phyloP scores from a whole-genome alignment of 1,140 invertebrate species.

The Odontomachus brunneus region DNA sequence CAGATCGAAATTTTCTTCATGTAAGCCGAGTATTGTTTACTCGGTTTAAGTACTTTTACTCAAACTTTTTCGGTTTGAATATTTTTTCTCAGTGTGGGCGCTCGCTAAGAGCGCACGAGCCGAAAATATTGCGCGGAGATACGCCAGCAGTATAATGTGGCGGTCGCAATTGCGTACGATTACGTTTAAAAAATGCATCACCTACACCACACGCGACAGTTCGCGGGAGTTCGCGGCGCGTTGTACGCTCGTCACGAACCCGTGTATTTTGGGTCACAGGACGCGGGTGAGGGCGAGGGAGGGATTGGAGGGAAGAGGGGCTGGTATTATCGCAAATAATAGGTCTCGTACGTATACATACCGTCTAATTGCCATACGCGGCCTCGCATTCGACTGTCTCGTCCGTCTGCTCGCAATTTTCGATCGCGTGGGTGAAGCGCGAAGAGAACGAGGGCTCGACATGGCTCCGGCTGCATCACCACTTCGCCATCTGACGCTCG shows the following conservation, averaged over 20 bases:
- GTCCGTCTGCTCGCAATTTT: constrained; percentile 24
- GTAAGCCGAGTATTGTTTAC: too few relatives aligned
- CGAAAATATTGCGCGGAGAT: too few relatives aligned
- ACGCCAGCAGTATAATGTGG: too few relatives aligned
- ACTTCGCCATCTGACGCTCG: too few relatives aligned
- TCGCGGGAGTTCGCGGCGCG: not conserved
- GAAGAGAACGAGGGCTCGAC: too few relatives aligned
- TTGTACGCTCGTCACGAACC: constrained; percentile 20
- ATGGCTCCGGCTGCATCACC: too few relatives aligned
- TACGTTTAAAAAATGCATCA: constrained; percentile 5
- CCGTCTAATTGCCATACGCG: constrained; percentile 40
- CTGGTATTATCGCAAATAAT: constrained; percentile 51
- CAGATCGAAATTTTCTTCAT: too few relatives aligned
- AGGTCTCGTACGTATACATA: constrained; percentile 49
- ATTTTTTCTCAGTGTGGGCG: too few relatives aligned
- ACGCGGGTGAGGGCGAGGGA: constrained; percentile 2
- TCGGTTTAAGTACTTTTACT: too few relatives aligned
- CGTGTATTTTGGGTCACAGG: constrained; percentile 37
- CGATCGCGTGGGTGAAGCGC: constrained; percentile 52
- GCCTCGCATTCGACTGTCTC: constrained; percentile 30
- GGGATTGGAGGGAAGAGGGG: not conserved
- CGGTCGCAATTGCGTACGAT: not conserved
- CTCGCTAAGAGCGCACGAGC: too few relatives aligned
- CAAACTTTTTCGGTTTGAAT: too few relatives aligned
- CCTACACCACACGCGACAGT: not conserved